These are phyloP conservation scores for Plutomurus gul DNA, from an alignment of 1,140 invertebrate genomes.

Conservation along the genomic window DNA sequence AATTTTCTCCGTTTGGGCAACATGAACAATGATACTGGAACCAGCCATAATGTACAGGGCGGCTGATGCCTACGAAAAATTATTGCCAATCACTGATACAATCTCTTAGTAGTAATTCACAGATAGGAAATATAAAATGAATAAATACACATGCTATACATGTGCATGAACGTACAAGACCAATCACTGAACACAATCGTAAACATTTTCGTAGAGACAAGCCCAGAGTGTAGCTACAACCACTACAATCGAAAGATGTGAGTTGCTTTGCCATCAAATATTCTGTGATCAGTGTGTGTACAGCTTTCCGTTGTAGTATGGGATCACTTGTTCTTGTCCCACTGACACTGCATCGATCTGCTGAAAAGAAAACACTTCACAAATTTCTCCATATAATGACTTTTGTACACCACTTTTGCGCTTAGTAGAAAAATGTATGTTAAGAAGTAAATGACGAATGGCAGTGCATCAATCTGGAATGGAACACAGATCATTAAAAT, in stretches of 20 bases:
- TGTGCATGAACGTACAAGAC: slow-evolving; percentile 36
- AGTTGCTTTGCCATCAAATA: background rate
- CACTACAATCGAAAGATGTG: background rate
- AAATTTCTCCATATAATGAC: too few relatives aligned
- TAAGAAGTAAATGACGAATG: too few relatives aligned
- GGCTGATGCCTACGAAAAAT: background rate
- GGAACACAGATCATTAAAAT: too few relatives aligned
- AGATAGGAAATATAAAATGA: background rate
- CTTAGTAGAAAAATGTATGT: too few relatives aligned
- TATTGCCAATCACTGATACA: background rate
- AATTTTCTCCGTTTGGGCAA: background rate
- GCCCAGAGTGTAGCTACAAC: slow-evolving; percentile 32
- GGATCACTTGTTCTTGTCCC: too few relatives aligned
- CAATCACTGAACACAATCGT: slow-evolving; percentile 26
- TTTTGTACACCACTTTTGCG: too few relatives aligned
- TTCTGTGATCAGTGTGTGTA: too few relatives aligned
- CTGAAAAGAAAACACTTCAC: too few relatives aligned
- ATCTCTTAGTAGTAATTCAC: background rate
- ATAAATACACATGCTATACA: background rate
- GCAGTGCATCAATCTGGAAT: too few relatives aligned
- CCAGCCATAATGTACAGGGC: slow-evolving; percentile 15
- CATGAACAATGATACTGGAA: slow-evolving; percentile 11
- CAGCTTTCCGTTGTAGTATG: too few relatives aligned
- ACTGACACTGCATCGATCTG: too few relatives aligned
- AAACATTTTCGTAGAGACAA: slow-evolving; percentile 36